phyloP scores from a whole-genome alignment of 2,888 invertebrate genomes.

The Drosophila ustulata region DNA sequence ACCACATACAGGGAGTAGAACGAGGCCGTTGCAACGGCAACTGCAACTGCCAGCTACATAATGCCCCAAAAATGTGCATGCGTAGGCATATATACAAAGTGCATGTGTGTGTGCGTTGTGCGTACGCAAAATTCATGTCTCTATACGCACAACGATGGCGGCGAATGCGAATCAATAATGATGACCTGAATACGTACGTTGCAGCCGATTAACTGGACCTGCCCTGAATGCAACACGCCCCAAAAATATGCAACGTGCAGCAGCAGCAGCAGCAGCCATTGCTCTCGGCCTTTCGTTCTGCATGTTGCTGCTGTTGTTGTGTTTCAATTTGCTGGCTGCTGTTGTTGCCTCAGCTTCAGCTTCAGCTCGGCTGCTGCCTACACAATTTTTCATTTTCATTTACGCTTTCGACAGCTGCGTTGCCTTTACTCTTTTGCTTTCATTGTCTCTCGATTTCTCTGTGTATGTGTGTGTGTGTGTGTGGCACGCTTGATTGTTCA shows the following conservation, averaged over 20 bases:
- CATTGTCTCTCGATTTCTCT: constrained; percentile 40
- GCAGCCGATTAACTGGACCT: constrained; percentile 75
- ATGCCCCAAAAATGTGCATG: constrained; percentile 56
- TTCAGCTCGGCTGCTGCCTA: constrained; percentile 25
- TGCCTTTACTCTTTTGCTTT: constrained; percentile 52
- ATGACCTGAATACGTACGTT: constrained; percentile 78
- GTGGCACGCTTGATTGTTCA: constrained; percentile 73
- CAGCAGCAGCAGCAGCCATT: constrained; percentile 31
- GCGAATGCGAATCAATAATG: constrained; percentile 77
- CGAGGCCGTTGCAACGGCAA: constrained; percentile 43
- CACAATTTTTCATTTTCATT: constrained; percentile 70
- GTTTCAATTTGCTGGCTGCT: constrained; percentile 46
- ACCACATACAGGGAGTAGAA: constrained; percentile 50
- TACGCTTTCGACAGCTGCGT: constrained; percentile 66
- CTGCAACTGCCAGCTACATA: constrained; percentile 47
- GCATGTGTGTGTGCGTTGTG: constrained; percentile 47
- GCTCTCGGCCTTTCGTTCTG: constrained; percentile 15
- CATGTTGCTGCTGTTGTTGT: constrained; percentile 34
- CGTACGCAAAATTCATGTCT: constrained; percentile 78
- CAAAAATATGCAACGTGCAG: constrained; percentile 64
- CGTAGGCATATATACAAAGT: constrained; percentile 11
- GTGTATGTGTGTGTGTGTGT: constrained; percentile 25
- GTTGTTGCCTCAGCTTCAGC: constrained; percentile 29
- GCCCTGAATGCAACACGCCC: constrained; percentile 57
- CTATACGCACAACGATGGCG: constrained; percentile 70